Evolutionary conservation across 1,140 invertebrate genomes (phyloP), one percentile per base, ranked within the genome.

Genomic region (Cherax quadricarinatus): DNA sequence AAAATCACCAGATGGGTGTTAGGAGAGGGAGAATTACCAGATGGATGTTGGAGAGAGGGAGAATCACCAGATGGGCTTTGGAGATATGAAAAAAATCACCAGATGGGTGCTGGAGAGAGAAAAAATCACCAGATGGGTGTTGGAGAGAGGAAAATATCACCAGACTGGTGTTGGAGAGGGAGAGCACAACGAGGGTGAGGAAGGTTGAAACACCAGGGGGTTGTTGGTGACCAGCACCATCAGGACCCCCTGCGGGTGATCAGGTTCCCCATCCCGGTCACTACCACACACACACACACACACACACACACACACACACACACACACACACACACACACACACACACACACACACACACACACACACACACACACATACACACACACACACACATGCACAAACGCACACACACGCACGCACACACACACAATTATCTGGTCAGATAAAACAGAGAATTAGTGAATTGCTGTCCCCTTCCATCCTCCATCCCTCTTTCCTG

Each of bases 141-240:
- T 16, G 78, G 14, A 10, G 78, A 24, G 78, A 12, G 9, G 78
- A 3, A 48, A 24, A 24, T 14, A 12, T 18, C 18, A 12, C 14
- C 6, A 5, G 66, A 41, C 0, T 3, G 53, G 73, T 78, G 30
- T 41, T 41, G 30, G 30, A 41, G 30, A 41, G 30, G 30, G 30
- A 41, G 30, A 41, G 2, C 30, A 41, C 30, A 41, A 41, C 30
- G 30, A 41, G 30, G 30, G 30, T 14, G 82, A 30, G 53, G 21
- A 49, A 30, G 53, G 21, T 18, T 7, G 82, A n/a, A 62, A 12
- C 62, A 66, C 62, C 62, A 66, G 62, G 57, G 70, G 70, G 24
- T 60, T 85, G 83, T 85, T 53, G 83, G 83, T 85, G 83, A 85
- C 83, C 83, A 85, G 83, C 83, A 24, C 83, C 83, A 85, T 57